Conservation (phyloP, 2,113 vertebrate species). For the Gallinago undulata region DNA sequence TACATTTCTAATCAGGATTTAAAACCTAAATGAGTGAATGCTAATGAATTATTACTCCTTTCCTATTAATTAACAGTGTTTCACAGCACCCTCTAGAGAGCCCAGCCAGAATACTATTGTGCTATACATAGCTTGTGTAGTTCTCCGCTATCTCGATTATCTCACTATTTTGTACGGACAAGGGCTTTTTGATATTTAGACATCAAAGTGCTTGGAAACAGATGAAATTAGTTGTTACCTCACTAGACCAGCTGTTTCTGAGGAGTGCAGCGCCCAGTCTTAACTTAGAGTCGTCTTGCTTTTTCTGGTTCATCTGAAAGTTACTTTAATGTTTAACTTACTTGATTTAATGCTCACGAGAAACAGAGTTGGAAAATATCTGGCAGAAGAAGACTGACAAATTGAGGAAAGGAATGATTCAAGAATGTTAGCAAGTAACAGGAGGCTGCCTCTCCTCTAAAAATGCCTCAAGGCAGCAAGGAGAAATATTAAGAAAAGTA, state of each 20-base stretch:
- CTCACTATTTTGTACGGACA: neutral
- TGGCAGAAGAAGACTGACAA: neutral
- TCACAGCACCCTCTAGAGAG: slow-evolving; percentile 24
- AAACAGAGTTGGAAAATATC: neutral
- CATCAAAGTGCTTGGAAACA: slow-evolving; percentile 39
- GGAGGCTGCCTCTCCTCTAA: neutral
- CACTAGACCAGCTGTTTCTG: neutral
- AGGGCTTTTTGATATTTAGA: neutral
- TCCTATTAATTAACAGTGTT: slow-evolving; percentile 18
- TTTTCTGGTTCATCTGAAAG: slow-evolving; percentile 27
- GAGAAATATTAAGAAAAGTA: neutral
- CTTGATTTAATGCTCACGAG: slow-evolving; percentile 23
- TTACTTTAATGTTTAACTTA: slow-evolving; percentile 27
- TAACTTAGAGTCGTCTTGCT: neutral
- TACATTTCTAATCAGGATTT: slow-evolving; percentile 5
- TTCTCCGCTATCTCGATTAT: neutral
- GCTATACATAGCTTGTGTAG: neutral
- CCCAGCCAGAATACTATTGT: neutral
- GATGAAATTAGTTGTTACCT: slow-evolving; percentile 12
- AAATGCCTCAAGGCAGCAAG: neutral
- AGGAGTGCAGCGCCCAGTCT: neutral
- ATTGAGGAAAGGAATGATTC: neutral
- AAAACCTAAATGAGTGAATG: slow-evolving; percentile 27
- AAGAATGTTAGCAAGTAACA: neutral
- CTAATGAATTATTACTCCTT: slow-evolving; percentile 40